Base-by-base conservation (phyloP, 2,113 vertebrate species). In the Megaceryle torquata region DNA sequence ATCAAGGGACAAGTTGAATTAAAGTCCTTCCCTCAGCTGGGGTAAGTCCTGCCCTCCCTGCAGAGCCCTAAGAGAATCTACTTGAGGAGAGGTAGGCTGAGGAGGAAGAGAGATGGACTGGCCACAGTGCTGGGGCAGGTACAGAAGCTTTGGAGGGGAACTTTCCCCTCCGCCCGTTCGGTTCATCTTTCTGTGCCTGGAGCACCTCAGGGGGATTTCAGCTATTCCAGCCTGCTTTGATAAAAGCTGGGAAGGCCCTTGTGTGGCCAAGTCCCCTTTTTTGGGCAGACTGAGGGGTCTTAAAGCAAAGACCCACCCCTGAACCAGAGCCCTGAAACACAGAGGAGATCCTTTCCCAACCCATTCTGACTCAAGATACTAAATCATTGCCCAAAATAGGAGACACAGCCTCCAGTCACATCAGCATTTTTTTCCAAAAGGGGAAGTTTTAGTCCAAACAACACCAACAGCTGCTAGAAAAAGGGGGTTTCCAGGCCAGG, bases 81-180 rank as follows among this genome's bases (percentile, higher is more conserved):
- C 6, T 15, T 2, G 1, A 24, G 35, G 29, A 56, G 64, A 63
- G 25, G 48, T 4, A 56, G n/a, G 56, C 26, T 53, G 51, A n/a
- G n/a, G 39, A 54, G 35, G 28, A 8, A 7, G 41, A 35, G 46
- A 63, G 22, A 31, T 5, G 16, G 18, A 2, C 33, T 82, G 63
- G 6, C 33, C 5, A 7, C 28, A 61, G 10, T 3, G 1, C 56
- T 35, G 56, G 41, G 12, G 5, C n/a, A 37, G 51, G 33, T 33
- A 39, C 18, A 35, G 37, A 14, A 17, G 6, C 13, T 48, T 33
- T 2, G 1, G 19, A 20, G 63, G 6, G 9, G 6, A 48, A 28
- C 48, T 8, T 0, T 48, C n/a, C 41, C 41, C 43, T 71, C 2
- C 3, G 11, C 22, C 72, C 4, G 0, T 44, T 44, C 1, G 3